Evolutionary conservation across 2,888 invertebrate species (phyloP).

Genomic region (Latrodectus elegans): DNA sequence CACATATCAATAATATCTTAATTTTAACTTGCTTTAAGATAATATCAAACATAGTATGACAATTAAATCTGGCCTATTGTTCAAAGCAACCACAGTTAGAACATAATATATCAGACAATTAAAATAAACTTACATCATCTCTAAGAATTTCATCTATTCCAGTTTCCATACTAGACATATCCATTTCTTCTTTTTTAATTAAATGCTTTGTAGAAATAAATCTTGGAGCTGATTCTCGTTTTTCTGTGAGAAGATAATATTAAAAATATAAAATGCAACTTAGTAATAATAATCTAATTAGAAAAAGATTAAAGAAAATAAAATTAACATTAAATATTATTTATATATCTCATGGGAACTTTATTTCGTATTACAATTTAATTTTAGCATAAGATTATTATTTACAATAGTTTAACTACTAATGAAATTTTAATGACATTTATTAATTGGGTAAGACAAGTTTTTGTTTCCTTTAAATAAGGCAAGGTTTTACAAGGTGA

Average conservation of each 20-base stretch:
- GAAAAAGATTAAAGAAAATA: not conserved
- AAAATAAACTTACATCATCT: slow-evolving; percentile 74
- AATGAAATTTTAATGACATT: no score
- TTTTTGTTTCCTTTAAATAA: no score
- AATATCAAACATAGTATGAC: not conserved
- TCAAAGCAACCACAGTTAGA: not conserved
- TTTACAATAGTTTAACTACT: no score
- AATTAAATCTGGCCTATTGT: not conserved
- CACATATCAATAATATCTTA: no score
- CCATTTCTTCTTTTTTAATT: slow-evolving; percentile 22
- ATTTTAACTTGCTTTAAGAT: no score
- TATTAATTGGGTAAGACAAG: no score
- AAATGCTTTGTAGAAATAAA: not conserved
- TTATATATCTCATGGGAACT: not conserved
- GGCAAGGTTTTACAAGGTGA: no score
- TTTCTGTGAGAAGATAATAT: not conserved
- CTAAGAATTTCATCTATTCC: slow-evolving; percentile 74
- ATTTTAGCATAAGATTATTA: no score
- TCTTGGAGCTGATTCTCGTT: not conserved
- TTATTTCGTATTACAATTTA: not conserved
- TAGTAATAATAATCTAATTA: not conserved
- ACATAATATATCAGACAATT: not conserved
- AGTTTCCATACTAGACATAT: slow-evolving; percentile 75
- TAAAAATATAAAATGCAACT: not conserved
- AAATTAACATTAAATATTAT: not conserved